Percentiles rank a stretch among this genome's conserved stretches.
Evolutionary conservation across 2,797 vertebrate species (phyloP).

Genomic region (Rachycentron canadum): DNA sequence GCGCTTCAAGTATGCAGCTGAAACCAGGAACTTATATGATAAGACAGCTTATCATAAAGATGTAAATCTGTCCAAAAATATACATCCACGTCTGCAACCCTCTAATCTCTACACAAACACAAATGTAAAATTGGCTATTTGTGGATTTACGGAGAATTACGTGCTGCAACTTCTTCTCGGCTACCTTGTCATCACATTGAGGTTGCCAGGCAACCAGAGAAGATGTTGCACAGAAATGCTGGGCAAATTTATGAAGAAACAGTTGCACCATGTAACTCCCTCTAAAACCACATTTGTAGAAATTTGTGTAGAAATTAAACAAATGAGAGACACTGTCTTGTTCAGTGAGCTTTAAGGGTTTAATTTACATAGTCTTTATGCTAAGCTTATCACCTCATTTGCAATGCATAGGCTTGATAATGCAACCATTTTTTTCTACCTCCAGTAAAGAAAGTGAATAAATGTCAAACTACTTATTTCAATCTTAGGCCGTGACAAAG

Average conservation of each 20-base stretch:
- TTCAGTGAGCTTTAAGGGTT: constrained; percentile 8
- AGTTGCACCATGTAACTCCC: not conserved
- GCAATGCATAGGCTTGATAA: not conserved
- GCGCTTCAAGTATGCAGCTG: constrained; percentile 8
- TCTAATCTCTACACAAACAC: not conserved
- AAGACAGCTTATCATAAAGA: not conserved
- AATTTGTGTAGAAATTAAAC: constrained; percentile 15
- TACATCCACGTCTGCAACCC: not conserved
- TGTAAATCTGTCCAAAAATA: not conserved
- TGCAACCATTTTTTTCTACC: not conserved
- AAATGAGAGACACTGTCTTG: not conserved
- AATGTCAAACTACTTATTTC: constrained; percentile 26
- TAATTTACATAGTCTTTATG: not conserved
- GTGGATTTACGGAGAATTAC: not conserved
- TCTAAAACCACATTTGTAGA: constrained; percentile 10
- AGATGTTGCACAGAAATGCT: not conserved
- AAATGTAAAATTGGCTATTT: not conserved
- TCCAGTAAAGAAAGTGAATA: not conserved
- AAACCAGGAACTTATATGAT: constrained; percentile 16
- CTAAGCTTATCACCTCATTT: not conserved
- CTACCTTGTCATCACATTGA: not conserved
- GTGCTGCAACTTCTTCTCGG: not conserved
- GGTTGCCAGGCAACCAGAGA: constrained; percentile 2
- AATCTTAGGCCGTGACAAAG: constrained; percentile 1
- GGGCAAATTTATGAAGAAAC: not conserved